phyloP scores from a whole-genome alignment of 2,888 invertebrate species.

The Subacronicta megacephala region DNA sequence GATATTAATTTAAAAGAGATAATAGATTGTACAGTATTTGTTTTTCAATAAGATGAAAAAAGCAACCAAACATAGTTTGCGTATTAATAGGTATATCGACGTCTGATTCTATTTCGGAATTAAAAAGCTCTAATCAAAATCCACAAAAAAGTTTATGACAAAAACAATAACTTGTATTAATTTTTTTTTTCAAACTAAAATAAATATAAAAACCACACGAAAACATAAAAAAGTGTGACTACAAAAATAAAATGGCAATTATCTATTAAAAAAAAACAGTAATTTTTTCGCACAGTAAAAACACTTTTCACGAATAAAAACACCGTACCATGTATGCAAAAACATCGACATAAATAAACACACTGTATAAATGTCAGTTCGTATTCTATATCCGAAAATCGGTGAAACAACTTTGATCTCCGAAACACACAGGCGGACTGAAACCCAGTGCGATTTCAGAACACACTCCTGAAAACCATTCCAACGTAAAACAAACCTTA shows the following conservation, averaged over 20 bases:
- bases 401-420: slow-evolving; percentile 56
- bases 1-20: too few relatives aligned
- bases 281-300: background rate
- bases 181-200: too few relatives aligned
- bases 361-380: slow-evolving; percentile 27
- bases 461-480: slow-evolving; percentile 10
- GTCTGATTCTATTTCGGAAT: too few relatives aligned
- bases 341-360: slow-evolving; percentile 25
- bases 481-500: slow-evolving; percentile 21
- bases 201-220: background rate
- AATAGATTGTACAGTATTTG: too few relatives aligned
- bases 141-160: too few relatives aligned
- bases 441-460: slow-evolving; percentile 42
- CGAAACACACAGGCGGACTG: slow-evolving; percentile 58
- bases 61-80: too few relatives aligned
- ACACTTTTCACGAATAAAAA: slow-evolving; percentile 17
- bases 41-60: too few relatives aligned
- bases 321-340: slow-evolving; percentile 38
- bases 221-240: background rate
- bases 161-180: too few relatives aligned
- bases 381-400: slow-evolving; percentile 37
- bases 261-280: background rate
- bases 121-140: too few relatives aligned
- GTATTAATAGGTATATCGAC: too few relatives aligned
- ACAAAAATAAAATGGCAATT: too few relatives aligned